Evolutionary conservation across 1,140 invertebrate species (phyloP), one percentile per base, ranked within the genome.

Genomic region (Drosophila ficusphila): DNA sequence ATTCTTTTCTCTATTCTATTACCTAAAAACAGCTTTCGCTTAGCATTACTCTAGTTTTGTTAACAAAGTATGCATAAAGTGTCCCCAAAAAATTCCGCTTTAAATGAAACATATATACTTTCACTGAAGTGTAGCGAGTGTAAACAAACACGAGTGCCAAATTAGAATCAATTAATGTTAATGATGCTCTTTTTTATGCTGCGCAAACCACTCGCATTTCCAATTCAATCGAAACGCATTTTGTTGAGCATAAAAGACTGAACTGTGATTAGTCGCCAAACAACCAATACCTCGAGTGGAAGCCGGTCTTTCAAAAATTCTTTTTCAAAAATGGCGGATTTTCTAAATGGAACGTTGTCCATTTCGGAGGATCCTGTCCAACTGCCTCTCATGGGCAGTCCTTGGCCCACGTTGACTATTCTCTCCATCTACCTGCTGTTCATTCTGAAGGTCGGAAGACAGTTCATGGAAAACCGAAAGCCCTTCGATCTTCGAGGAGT

Each of bases 391-490:
- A 94, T 96, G 90, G 93, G 94, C 2, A 94, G 95, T 8, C 96
- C 96, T 8, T 94, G 94, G 9, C 95, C 97, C 0, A 92, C 97
- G 0, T 39, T 96, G 0, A 93, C 93, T 0, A 93, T 97, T 16
- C 77, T 96, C 4, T 93, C 93, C 0, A 92, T 93, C 0, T 97
- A 97, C 76, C 74, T 97, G 12, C 95, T 95, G 90, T 96, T 97
- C 82, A 51, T 86, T 4, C 52, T 88, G 0, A 79, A 79, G 41
- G 82, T 92, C 16, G 97, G 97, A 1, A 96, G 96, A 3, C 93
- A 90, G 41, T 95, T 95, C 53, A 98, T 98, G 97, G 93, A 94
- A 69, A 94, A 97, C 65, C 93, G 95, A 51, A 95, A 96, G 85
- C 95, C 97, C 0, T 97, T 95, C 70, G 92, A 96, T 18, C 92